Evolutionary conservation across 2,888 invertebrate species (phyloP).

Genomic region (Platycheirus rosarum): DNA sequence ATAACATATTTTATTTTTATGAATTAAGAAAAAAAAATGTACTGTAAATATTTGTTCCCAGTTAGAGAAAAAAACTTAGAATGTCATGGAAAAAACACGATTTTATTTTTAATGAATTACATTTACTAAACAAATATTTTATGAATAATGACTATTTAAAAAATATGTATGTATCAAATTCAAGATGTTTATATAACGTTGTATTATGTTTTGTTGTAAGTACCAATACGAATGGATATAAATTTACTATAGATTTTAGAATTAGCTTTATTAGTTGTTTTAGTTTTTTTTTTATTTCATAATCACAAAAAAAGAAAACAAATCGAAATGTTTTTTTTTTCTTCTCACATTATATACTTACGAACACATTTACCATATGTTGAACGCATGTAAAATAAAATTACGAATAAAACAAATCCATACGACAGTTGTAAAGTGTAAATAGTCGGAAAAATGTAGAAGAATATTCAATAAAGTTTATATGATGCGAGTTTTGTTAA

Average conservation of each 20-base stretch:
- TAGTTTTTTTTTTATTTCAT: too few relatives aligned
- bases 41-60: conserved; percentile 31
- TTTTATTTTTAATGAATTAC: conserved; percentile 6
- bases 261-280: conserved; percentile 11
- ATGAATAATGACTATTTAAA: not conserved
- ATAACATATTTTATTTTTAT: conserved; percentile 19
- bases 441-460: not conserved
- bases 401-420: not conserved
- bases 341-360: conserved; percentile 35
- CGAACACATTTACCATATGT: conserved; percentile 15
- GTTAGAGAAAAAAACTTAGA: conserved; percentile 10
- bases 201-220: conserved; percentile 29
- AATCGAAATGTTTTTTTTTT: conserved; percentile 4
- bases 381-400: not conserved
- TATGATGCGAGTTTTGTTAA: too few relatives aligned
- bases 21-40: conserved; percentile 13
- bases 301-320: too few relatives aligned
- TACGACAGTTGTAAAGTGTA: not conserved
- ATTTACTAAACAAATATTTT: too few relatives aligned
- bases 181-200: conserved; percentile 13
- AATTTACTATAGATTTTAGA: conserved; percentile 20
- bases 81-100: conserved; percentile 18
- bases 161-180: not conserved
- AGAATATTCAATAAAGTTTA: not conserved
- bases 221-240: conserved; percentile 13